phyloP scores from a whole-genome alignment of 2,888 invertebrate genomes.

The Tipula unca region DNA sequence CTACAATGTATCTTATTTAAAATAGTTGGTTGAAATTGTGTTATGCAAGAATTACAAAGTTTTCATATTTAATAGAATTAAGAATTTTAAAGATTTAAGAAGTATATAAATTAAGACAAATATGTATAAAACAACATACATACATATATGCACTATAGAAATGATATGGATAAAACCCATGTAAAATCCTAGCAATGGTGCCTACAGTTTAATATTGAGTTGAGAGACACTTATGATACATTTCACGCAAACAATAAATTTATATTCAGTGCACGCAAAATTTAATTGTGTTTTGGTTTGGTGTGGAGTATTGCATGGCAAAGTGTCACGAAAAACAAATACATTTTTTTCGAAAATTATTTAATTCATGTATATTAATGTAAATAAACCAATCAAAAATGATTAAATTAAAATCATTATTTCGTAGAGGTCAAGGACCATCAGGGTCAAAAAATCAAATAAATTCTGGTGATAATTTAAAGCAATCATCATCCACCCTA shows the following conservation, averaged over 20 bases:
- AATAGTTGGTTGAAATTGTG: neutral
- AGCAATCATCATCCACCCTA: constrained; percentile 55
- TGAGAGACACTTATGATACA: neutral
- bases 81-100: neutral
- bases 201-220: neutral
- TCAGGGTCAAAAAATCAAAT: constrained; percentile 34
- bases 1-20: too few species aligned
- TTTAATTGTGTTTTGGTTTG: neutral
- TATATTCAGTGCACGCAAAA: neutral
- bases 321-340: neutral
- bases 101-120: neutral
- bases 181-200: neutral
- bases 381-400: constrained; percentile 42
- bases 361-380: neutral
- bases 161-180: neutral
- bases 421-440: constrained; percentile 73
- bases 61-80: neutral
- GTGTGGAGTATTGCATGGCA: neutral
- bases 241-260: neutral
- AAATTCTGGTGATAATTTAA: constrained; percentile 37
- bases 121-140: neutral
- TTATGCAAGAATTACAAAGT: neutral
- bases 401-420: constrained; percentile 88
- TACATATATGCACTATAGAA: neutral
- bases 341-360: neutral